A percentile compares a stretch with the other conserved stretches of the same genome.
Conservation (phyloP, 2,888 invertebrate species). For the Netelia virgata region DNA sequence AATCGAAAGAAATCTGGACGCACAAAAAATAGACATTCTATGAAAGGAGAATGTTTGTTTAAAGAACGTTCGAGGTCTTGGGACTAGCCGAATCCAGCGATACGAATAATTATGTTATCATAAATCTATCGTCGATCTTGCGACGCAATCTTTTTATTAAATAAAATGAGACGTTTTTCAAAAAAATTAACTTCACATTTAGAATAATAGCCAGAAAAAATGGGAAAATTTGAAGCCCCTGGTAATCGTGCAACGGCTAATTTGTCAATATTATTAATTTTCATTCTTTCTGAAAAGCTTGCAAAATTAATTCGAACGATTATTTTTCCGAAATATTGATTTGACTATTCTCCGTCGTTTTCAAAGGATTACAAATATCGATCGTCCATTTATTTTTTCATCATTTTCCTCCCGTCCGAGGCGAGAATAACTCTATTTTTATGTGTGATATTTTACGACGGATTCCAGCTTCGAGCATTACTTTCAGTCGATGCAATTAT, state of each 20-base stretch:
- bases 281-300: no score
- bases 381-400: not conserved
- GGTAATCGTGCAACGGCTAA: no score
- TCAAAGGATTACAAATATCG: not conserved
- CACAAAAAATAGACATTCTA: not conserved
- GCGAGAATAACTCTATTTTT: conserved; percentile 11
- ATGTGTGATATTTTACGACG: conserved; percentile 9
- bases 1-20: not conserved
- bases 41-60: not conserved
- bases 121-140: not conserved
- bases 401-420: not conserved
- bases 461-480: conserved; percentile 11
- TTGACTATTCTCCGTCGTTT: not conserved
- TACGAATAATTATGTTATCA: not conserved
- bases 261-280: no score
- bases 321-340: no score
- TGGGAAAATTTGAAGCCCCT: no score
- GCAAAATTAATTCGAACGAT: no score
- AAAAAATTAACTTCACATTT: not conserved
- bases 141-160: not conserved
- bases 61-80: not conserved
- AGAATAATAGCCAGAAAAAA: no score
- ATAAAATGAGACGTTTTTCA: not conserved
- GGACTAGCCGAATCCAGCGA: not conserved
- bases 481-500: conserved; percentile 17